Evolutionary conservation across 2,113 vertebrate species (phyloP), one percentile per base, ranked within the genome.

Genomic region (Acanthochromis polyacanthus): DNA sequence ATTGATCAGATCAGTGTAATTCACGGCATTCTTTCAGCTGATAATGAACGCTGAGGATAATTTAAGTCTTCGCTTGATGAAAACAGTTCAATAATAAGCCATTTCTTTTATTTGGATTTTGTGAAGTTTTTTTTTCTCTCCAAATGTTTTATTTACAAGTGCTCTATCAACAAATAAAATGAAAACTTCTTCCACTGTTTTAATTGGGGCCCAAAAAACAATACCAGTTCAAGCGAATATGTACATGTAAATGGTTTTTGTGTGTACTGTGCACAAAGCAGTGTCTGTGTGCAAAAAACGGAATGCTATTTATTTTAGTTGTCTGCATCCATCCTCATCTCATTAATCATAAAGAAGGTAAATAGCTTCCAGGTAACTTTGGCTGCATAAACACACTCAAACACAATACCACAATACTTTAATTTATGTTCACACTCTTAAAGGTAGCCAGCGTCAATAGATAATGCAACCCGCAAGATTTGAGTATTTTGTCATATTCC

Each of bases 1-100:
- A 83, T 67, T 70, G 80, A 87, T 83, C 43, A 1, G 23, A 72
- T 79, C 62, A 17, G 12, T 59, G 32, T 57, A 15, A 30, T 63
- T 62, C 23, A 32, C 20, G 10, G 12, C 46, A 73, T 58, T 52
- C 53, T 68, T 46, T 73, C 53, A 36, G 61, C 0, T 84, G 25
- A 66, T 48, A 16, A 73, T 64, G 64, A 67, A 38, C 28, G 36
- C 36, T 11, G 25, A 32, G 20, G 36, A 60, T 66, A 32, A 64
- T 68, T 68, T 58, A 75, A 61, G 25, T 36, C 15, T 64, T 73
- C 15, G 20, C 40, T 67, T 46, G 20, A 77, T 56, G 45, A 52
- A 75, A 58, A 59, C 38, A 56, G 32, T 30, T 62, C 60, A 64
- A 52, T 67, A 68, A 75, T 40, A 7, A 20, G 58, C 59, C 38